Evolutionary conservation across 2,797 vertebrate genomes (phyloP), one percentile per base, ranked within the genome.

Genomic region (Tinamus major): DNA sequence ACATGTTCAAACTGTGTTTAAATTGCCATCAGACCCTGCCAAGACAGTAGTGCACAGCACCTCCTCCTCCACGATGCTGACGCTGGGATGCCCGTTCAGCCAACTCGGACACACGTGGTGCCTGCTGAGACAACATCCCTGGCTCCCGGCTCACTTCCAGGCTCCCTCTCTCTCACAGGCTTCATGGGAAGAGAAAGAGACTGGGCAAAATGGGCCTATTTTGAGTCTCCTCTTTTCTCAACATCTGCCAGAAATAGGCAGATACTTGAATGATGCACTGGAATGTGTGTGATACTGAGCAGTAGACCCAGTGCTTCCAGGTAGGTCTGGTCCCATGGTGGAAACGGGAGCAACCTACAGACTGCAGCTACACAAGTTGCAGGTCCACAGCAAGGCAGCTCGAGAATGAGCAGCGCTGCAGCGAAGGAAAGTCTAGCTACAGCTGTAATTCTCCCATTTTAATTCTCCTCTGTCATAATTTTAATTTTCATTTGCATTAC

Each of bases 171-270:
- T 49, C 53, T 31, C 53, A 37, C 77, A 14, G 24, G 39, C 14
- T 80, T 67, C 37, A 33, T 10, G n/a, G 68, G 53, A 85, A 77
- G 3, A 55, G 77, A 31, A 90, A 55, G 77, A 23, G 13, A 39
- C 33, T 51, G n/a, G 26, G 17, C n/a, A 13, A 63, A 72, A 42
- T 0, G 1, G 16, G 37, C 4, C 0, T 23, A 19, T 33, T 27
- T 56, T 13, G 33, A 72, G 48, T n/a, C 26, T 80, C 23, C 21
- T 81, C 33, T 80, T 49, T 61, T 44, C 51, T 29, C 42, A 15
- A 79, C 17, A n/a, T 13, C 15, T n/a, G 64, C 3, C 53, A 67
- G 35, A 63, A 80, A 67, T 2, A 75, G 48, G 74, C 35, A 41
- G 53, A 29, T 27, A 15, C 18, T 5, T 7, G 35, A 46, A 41